Evolutionary conservation across 2,113 vertebrate species (phyloP).

Genomic region (Malurus elegans): DNA sequence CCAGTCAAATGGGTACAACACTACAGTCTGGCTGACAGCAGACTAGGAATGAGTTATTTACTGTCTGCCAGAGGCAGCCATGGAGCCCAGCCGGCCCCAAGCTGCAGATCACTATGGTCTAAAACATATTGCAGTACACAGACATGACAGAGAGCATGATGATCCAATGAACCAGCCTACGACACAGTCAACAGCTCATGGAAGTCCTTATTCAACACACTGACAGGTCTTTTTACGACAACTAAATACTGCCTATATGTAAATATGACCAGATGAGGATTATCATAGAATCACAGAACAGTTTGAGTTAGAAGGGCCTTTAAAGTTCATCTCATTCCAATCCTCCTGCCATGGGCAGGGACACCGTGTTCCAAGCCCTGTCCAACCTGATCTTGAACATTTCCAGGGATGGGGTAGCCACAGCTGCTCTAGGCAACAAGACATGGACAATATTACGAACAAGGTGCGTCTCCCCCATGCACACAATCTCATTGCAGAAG

Average conservation of each 20-base stretch:
- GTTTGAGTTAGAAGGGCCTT: not conserved
- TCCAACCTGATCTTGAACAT: not conserved
- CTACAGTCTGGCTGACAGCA: rapidly evolving
- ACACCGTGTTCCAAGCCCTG: not conserved
- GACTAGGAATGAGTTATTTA: not conserved
- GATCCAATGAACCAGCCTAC: not conserved
- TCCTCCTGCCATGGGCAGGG: not conserved
- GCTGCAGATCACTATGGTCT: not conserved
- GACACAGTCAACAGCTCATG: not conserved
- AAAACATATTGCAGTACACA: rapidly evolving
- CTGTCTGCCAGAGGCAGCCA: not conserved
- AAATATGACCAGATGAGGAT: not conserved
- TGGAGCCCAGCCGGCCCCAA: not conserved
- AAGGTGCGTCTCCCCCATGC: not conserved
- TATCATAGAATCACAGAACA: not conserved
- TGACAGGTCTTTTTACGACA: not conserved
- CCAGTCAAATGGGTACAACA: not conserved
- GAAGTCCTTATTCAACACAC: not conserved
- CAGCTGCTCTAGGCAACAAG: not conserved
- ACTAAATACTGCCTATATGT: not conserved
- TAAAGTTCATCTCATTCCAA: not conserved
- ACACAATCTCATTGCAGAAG: not conserved
- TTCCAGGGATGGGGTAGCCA: not conserved
- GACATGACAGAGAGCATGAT: not conserved
- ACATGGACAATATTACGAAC: not conserved